Conservation (phyloP, 2,113 vertebrate species). For the Corvus cornix region DNA sequence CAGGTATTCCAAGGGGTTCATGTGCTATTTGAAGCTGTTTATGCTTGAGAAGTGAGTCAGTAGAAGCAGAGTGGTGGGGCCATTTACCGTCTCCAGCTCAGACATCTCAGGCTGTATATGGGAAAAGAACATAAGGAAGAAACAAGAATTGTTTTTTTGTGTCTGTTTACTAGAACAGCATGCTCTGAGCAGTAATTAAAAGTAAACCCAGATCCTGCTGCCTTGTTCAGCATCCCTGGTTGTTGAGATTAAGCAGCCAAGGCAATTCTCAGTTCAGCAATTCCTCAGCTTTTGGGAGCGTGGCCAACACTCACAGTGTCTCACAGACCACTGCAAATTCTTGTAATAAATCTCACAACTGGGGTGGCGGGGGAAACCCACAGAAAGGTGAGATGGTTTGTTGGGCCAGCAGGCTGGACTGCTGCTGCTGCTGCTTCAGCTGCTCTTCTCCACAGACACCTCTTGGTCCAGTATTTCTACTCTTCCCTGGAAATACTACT, state of each 20-base stretch:
- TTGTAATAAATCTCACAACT: conserved; percentile 33
- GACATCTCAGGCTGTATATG: background rate
- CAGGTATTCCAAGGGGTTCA: background rate
- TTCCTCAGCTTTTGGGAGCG: conserved; percentile 35
- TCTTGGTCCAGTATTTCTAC: background rate
- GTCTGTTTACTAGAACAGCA: conserved; percentile 21
- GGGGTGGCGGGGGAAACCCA: background rate
- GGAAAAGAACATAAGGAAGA: background rate
- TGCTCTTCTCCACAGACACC: background rate
- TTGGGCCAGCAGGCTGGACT: background rate
- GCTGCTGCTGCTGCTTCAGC: conserved; percentile 4
- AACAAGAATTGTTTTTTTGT: background rate
- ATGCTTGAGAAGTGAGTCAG: background rate
- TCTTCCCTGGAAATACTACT: background rate
- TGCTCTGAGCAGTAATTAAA: conserved; percentile 1
- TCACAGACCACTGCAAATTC: conserved; percentile 47
- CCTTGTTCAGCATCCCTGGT: conserved; percentile 11
- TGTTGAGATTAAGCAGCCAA: conserved; percentile 39
- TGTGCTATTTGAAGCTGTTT: background rate
- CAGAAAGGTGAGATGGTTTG: background rate
- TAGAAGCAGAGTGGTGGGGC: background rate
- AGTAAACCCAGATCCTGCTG: conserved; percentile 29
- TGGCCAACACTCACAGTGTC: conserved; percentile 59
- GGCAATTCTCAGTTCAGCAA: conserved; percentile 57
- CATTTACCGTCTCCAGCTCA: background rate